Evolutionary conservation across 2,113 vertebrate species (phyloP), one percentile per base, ranked within the genome.

Genomic region (Lutjanus erythropterus): DNA sequence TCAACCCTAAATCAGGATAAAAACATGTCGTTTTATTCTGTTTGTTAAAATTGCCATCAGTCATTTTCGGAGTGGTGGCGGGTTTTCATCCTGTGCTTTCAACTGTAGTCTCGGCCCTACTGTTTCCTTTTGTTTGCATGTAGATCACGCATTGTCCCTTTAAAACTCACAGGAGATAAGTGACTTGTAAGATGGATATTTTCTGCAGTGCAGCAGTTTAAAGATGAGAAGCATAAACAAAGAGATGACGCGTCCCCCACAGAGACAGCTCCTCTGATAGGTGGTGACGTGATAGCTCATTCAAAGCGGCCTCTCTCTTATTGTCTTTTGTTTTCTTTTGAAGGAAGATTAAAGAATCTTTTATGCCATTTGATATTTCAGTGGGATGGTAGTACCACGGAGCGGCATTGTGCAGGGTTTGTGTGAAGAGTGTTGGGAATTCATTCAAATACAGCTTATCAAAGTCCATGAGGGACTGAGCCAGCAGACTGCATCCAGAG

Each of bases 401-500:
- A 71, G 65, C 70, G 18, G 67, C 71, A 60, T 62, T 81, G 86
- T 72, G 78, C 56, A 25, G 65, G 25, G 9, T 69, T 76, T 84
- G 62, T 67, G 59, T 50, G 46, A 47, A 69, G 78, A 55, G 27
- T 53, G 71, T 74, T 71, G 82, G 86, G 74, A 85, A 81, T 78
- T 83, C 79, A 91, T 85, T 90, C 77, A 90, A 78, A 83, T 85
- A 49, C 66, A 61, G 71, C 75, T 91, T 88, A 81, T 86, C 86
- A 87, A 44, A 72, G 71, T 79, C 75, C 71, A 46, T 7, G 27
- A 73, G 86, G 74, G 81, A 86, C 62, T 15, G 35, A 79, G 80
- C 50, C 52, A 29, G 69, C 70, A 70, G 33, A 80, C 80, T 79
- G 68, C 71, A 84, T 64, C 78, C 84, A 75, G 59, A 76, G 76